phyloP scores from a whole-genome alignment of 2,888 invertebrate species.

The Tetropium fuscum region DNA sequence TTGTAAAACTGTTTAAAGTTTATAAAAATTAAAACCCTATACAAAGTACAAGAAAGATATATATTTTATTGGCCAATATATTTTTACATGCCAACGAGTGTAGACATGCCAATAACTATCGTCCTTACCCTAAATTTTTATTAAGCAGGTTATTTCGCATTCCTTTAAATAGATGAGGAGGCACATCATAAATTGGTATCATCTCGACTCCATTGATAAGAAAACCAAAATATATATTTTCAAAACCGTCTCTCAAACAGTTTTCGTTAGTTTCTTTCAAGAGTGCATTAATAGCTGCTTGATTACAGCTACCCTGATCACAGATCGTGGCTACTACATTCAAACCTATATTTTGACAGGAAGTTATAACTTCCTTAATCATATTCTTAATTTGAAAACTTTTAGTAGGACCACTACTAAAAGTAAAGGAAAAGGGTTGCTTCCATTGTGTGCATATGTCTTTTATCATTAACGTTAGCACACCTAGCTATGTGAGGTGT shows the following conservation, averaged over 20 bases:
- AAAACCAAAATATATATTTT: constrained; percentile 33
- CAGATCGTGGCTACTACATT: constrained; percentile 37
- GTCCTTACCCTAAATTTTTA: too few relatives aligned
- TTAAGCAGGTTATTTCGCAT: too few relatives aligned
- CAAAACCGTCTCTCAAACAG: constrained; percentile 1
- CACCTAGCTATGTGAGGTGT: constrained; percentile 1
- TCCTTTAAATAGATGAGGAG: constrained; percentile 40
- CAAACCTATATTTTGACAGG: constrained; percentile 31
- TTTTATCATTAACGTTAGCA: constrained; percentile 18
- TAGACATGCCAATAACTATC: too few relatives aligned
- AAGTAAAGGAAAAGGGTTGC: constrained; percentile 4
- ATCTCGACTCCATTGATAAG: constrained; percentile 22
- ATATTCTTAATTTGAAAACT: constrained; percentile 12
- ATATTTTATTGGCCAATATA: too few relatives aligned
- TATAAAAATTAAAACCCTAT: too few relatives aligned
- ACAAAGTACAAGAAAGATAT: too few relatives aligned
- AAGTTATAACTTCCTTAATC: constrained; percentile 12
- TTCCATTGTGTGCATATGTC: neutral
- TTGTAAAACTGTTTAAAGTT: too few relatives aligned
- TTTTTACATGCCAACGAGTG: too few relatives aligned
- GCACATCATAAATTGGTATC: constrained; percentile 31
- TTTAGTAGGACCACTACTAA: constrained; percentile 1
- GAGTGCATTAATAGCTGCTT: constrained; percentile 22
- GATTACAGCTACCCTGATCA: constrained; percentile 34
- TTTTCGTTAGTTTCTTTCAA: constrained; percentile 10